Evolutionary conservation across 2,888 invertebrate species (phyloP), one percentile per base, ranked within the genome.

Genomic region (Caenorhabditis doughertyi): DNA sequence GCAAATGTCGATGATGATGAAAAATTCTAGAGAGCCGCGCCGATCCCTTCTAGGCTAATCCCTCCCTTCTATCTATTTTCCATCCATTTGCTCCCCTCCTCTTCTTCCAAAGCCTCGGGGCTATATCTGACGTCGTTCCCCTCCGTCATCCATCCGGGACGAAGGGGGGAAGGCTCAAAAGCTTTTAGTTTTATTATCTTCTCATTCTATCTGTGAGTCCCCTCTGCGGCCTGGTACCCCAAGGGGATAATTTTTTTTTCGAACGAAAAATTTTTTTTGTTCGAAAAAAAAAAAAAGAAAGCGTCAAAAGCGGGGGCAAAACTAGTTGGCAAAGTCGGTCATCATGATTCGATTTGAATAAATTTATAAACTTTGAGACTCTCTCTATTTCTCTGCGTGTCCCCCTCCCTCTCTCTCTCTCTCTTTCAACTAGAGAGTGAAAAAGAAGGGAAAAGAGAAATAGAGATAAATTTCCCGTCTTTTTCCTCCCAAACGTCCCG

Each of bases 261-360:
- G n/a, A n/a, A n/a, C n/a, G n/a, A n/a, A 56, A 56, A 32, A 8
- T 16, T 8, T 9, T 32, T 32, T 32, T 13, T 2, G 39, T 4
- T 2, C 39, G 44, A 47, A 47, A 47, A 18, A 3, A 2, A 18
- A 18, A 27, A 60, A 60, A 42, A 13, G n/a, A n/a, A n/a, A n/a
- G n/a, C n/a, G n/a, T n/a, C n/a, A n/a, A n/a, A n/a, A n/a, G n/a
- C n/a, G n/a, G n/a, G n/a, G n/a, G n/a, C n/a, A 25, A 25, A 60
- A 60, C 60, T 60, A 60, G 60, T 44, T 42, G 9, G 39, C 21
- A 39, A 60, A 27, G 60, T 39, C 60, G 60, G 60, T 60, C 60
- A 39, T 44, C 42, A 39, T 60, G 60, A 60, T 60, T 60, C 60
- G 60, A 60, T 60, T 60, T 60, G 60, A 60, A 60, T 60, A 60